Base-by-base conservation (phyloP, 2,113 vertebrate genomes). In the Hystrix cristata region DNA sequence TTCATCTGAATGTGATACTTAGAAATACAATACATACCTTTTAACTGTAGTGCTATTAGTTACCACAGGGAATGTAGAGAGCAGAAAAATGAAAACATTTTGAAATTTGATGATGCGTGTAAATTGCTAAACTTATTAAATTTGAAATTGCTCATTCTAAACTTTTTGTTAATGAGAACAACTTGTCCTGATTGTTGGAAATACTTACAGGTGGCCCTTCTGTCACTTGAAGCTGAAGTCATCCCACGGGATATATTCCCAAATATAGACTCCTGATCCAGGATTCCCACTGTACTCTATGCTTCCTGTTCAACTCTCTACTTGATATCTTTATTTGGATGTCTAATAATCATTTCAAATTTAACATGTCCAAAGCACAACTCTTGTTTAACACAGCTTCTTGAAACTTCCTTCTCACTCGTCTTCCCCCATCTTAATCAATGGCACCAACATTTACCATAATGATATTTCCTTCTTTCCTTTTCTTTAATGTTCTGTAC, bases 101-200 rank as follows among this genome's bases (percentile, higher is more conserved):
- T 62, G 11, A 8, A 19, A 31, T 29, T 55, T 55, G 16, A 72
- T 57, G 23, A 95, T 81, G 3, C 34, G 67, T 34, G 7, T 43
- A 64, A 96, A 18, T 81, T 81, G 11, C 43, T 92, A 85, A 80
- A 83, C n/a, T 19, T 67, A 60, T 81, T 88, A 74, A 88, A 94
- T 67, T 53, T 81, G 67, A 85, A 88, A 69, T 7, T 76, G 9
- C 9, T 91, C 25, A 79, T 85, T 55, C 23, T 81, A 12, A 89
- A 53, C 16, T 95, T 87, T 34, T 43, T 86, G 25, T n/a, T 91
- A n/a, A n/a, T 48, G 23, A 43, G n/a, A 87, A 69, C 4, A n/a
- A 71, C 43, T 84, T 74, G 3, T 90, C 11, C 48, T 81, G 46
- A 60, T 76, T 53, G 4, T 85, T 97, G 27, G 46, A 71, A 89